These are phyloP conservation scores for Caenorhabditis virilis DNA, from an alignment of 2,888 invertebrate genomes.

Conservation along the genomic window DNA sequence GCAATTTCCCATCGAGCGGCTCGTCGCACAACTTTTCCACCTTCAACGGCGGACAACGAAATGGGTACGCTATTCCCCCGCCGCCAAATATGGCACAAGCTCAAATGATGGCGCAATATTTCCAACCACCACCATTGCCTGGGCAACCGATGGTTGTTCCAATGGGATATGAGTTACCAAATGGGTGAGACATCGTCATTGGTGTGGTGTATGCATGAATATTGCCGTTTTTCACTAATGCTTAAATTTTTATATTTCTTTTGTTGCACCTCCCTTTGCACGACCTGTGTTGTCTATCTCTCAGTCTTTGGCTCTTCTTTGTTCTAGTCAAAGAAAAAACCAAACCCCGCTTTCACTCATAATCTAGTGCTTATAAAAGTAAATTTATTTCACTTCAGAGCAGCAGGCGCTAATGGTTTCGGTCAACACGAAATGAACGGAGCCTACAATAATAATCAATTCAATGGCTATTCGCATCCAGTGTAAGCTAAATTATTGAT, in stretches of 20 bases:
- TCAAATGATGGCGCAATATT: conserved; percentile 14
- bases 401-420: background rate
- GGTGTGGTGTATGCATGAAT: conserved; percentile 16
- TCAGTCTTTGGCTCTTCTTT: no score
- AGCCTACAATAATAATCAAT: background rate
- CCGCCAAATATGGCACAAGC: conserved; percentile 21
- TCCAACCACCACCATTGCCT: conserved; percentile 9
- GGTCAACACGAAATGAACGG: background rate
- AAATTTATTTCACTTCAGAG: background rate
- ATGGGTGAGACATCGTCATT: conserved; percentile 37
- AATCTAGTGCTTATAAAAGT: background rate
- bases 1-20: background rate
- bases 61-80: conserved; percentile 33
- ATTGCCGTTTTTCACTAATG: no score
- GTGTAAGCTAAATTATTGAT: background rate
- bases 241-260: no score
- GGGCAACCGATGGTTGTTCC: conserved; percentile 2
- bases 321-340: no score
- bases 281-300: no score
- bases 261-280: no score
- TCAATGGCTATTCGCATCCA: background rate
- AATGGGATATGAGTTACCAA: conserved; percentile 2
- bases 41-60: conserved; percentile 4
- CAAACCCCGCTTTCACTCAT: no score
- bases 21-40: no score